Evolutionary conservation across 2,113 vertebrate species (phyloP), one percentile per base, ranked within the genome.

Genomic region (Rhagologus leucostigma): DNA sequence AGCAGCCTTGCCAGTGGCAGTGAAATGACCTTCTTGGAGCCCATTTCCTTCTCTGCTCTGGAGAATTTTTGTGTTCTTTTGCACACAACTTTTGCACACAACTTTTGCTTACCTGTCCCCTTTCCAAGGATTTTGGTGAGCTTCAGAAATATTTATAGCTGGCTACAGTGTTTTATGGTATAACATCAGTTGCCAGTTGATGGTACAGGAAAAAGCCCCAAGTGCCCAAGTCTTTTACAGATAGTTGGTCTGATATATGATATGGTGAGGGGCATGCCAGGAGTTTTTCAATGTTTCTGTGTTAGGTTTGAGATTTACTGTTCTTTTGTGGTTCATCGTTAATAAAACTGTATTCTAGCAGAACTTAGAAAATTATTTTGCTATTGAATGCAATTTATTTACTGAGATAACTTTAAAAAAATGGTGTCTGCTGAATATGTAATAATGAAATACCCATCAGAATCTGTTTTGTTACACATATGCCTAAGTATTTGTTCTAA

Each of bases 211-310:
- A 62, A 9, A 2, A 6, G 1, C 5, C 0, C 13, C 3, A 5
- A 8, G 9, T 70, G 9, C 11, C 53, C 26, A 6, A 5, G 13
- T 68, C 32, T 71, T 82, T 52, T 37, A 29, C 33, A 89, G 29
- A 26, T 7, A 44, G 20, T 18, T 63, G 24, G 7, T 56, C 33
- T 56, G 49, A 21, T 42, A n/a, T 1, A 15, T 22, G 7, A 24
- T 37, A 35, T 73, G 35, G 16, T 35, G 20, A 73, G 21, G 4
- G 32, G 22, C 21, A 49, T 0, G 0, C 10, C 6, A 23, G 5
- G 75, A 41, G 32, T 50, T 22, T 84, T 68, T 41, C n/a, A 57
- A 0, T 2, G 3, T 57, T 84, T 64, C 33, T 35, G 0, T 70
- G 30, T 63, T 46, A 32, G 2, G 1, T 32, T 56, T 77, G 39